Conservation (phyloP, 2,113 vertebrate genomes). For the Pollimyrus isidori region DNA sequence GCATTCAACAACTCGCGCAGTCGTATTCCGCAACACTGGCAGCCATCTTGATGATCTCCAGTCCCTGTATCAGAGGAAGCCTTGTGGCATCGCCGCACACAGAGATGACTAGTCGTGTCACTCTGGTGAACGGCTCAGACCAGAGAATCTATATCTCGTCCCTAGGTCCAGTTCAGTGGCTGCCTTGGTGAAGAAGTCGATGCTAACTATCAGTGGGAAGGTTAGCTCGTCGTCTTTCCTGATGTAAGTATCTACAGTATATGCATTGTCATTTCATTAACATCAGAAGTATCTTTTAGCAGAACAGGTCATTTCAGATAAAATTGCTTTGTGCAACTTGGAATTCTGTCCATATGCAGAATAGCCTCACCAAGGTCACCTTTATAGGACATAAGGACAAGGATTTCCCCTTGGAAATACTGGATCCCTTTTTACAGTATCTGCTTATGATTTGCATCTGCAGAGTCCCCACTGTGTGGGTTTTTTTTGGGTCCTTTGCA, state of each 20-base stretch:
- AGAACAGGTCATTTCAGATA: neutral
- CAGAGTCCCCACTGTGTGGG: neutral
- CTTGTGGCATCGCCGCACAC: neutral
- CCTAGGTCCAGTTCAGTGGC: conserved; percentile 7
- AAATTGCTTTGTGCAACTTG: neutral
- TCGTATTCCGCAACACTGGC: neutral
- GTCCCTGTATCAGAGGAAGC: neutral
- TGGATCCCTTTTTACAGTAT: neutral
- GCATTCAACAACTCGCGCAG: neutral
- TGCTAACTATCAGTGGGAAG: conserved; percentile 8
- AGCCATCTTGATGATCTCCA: neutral
- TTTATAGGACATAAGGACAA: neutral
- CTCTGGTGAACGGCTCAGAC: conserved; percentile 8
- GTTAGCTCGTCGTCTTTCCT: neutral
- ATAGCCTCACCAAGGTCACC: neutral
- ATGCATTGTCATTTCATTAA: conserved; percentile 6
- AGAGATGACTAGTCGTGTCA: neutral
- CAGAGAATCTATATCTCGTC: conserved; percentile 13
- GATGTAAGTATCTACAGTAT: conserved; percentile 10
- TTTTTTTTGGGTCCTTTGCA: neutral
- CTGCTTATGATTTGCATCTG: neutral
- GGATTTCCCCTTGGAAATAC: neutral
- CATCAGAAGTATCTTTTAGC: neutral
- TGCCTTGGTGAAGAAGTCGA: conserved; percentile 13
- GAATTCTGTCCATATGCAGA: neutral